These are phyloP conservation scores for Holotrichia oblita DNA, from an alignment of 1,140 invertebrate genomes.

Conservation along the genomic window DNA sequence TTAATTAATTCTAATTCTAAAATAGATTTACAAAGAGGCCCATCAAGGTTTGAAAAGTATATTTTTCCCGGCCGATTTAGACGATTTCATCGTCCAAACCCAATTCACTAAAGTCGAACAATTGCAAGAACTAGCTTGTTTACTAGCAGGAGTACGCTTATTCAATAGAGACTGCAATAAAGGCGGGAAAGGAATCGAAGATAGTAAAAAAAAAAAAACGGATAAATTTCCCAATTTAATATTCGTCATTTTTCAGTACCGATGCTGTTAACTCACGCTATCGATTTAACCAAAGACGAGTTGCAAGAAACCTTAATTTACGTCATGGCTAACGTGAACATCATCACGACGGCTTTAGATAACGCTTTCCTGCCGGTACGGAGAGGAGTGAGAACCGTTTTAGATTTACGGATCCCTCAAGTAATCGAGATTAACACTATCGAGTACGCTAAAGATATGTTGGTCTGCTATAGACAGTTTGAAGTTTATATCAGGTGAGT, in stretches of 20 bases:
- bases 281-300: constrained; percentile 63
- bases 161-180: constrained; percentile 75
- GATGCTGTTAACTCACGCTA: constrained; percentile 67
- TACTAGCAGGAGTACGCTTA: constrained; percentile 72
- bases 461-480: constrained; percentile 69
- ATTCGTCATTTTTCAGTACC: constrained; percentile 64
- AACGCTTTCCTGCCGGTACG: constrained; percentile 58
- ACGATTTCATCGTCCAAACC: constrained; percentile 68
- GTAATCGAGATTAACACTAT: neutral
- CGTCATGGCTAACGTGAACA: constrained; percentile 70
- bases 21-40: constrained; percentile 71
- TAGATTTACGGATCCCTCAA: neutral
- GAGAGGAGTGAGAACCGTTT: neutral
- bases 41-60: too few relatives aligned
- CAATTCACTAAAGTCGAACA: constrained; percentile 66
- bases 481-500: constrained; percentile 66
- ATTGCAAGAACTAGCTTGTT: constrained; percentile 66
- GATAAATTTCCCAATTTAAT: neutral
- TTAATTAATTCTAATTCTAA: constrained; percentile 59
- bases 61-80: constrained; percentile 74
- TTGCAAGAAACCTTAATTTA: constrained; percentile 65
- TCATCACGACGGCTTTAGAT: constrained; percentile 68
- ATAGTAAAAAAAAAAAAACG: constrained; percentile 64
- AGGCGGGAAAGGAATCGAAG: constrained; percentile 72
- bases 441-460: constrained; percentile 62